These are phyloP conservation scores for Molossus molossus DNA, from an alignment of 2,797 vertebrate species.

Conservation along the genomic window DNA sequence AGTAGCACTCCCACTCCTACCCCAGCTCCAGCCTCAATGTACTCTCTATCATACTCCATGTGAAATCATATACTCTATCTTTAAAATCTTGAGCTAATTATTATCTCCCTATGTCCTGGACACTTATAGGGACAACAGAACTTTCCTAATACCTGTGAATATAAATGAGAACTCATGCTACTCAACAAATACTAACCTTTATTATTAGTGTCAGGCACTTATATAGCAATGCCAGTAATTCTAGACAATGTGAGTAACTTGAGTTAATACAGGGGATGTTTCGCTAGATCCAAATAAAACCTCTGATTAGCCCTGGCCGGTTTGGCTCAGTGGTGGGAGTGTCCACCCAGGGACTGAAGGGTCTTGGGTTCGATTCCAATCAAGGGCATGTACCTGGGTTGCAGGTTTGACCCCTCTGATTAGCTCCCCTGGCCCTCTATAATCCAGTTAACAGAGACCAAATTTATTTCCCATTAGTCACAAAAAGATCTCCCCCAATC, in stretches of 20 bases:
- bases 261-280: constrained; percentile 12
- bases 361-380: too few species aligned
- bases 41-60: background rate
- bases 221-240: background rate
- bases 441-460: background rate
- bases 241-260: background rate
- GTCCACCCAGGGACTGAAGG: too few species aligned
- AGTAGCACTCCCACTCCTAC: background rate
- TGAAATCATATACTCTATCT: background rate
- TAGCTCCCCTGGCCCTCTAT: background rate
- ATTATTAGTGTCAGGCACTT: background rate
- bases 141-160: background rate
- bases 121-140: background rate
- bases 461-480: constrained; percentile 39
- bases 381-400: too few species aligned
- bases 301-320: background rate
- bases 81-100: constrained; percentile 43
- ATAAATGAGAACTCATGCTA: constrained; percentile 9
- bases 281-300: constrained; percentile 28
- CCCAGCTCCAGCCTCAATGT: background rate
- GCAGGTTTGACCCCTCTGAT: background rate
- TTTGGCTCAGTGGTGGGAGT: too few species aligned
- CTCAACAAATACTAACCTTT: constrained; percentile 40
- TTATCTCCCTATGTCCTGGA: constrained; percentile 4
- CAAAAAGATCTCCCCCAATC: background rate